Base-by-base conservation (phyloP, 2,113 vertebrate genomes). In the Oophaga pumilio region DNA sequence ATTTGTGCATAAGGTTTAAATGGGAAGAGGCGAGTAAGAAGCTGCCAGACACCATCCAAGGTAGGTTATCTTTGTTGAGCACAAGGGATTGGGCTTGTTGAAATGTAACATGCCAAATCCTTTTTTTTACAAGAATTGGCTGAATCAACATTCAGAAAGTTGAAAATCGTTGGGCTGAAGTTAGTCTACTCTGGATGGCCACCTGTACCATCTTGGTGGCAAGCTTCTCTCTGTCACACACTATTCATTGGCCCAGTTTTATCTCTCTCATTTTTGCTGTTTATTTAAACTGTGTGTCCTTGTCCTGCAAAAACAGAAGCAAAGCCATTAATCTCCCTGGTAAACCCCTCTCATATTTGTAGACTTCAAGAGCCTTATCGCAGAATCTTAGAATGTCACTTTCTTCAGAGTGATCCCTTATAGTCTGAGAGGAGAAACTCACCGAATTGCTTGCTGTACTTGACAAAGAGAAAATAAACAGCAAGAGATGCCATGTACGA, bases 251-350 rank as follows among this genome's bases (percentile, higher is more conserved):
- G 14, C 53, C n/a, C 52, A 7, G 52, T 49, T 50, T 20, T 68
- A n/a, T 83, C 22, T 84, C 17, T 24, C 49, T 68, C 28, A 6
- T 53, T 11, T 69, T 71, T 52, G 22, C 59, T 53, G 43, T 53
- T 69, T 68, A 53, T 71, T 69, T 69, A 84, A 24, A 84, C 82
- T 71, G 8, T 26, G n/a, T 68, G 22, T 78, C 76, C 12, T 52
- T 53, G 24, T 24, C 18, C 76, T 78, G 49, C 18, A 69, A 84
- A 73, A 59, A 84, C 26, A 74, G 66, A 66, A 68, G 11, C 56
- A 85, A 85, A 76, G 18, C 84, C 53, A 85, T 77, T 85, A 64
- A 85, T 85, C 73, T 76, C 60, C 53, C 52, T 50, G 26, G 60
- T 77, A 69, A 69, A 86, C 49, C n/a, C 8, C 59, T 28, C 60